These are phyloP conservation scores for Saxidomus purpurata DNA, from an alignment of 1,140 invertebrate genomes.

Conservation along the genomic window DNA sequence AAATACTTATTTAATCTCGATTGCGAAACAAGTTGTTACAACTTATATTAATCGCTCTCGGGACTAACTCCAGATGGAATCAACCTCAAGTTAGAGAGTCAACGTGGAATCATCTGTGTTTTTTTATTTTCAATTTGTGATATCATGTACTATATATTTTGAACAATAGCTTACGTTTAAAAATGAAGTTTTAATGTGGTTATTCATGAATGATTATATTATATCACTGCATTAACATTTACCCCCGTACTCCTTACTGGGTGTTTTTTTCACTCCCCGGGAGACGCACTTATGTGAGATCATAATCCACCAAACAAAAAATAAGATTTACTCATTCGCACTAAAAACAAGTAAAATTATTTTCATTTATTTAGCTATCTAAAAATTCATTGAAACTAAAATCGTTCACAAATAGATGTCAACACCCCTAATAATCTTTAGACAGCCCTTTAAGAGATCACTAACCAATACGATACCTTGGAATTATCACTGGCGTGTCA, in stretches of 20 bases:
- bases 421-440: constrained; percentile 36
- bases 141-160: too few relatives aligned
- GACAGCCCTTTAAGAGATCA: neutral
- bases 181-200: too few relatives aligned
- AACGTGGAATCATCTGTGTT: too few relatives aligned
- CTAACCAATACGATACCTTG: constrained; percentile 12
- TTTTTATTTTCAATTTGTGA: too few relatives aligned
- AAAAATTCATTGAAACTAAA: constrained; percentile 1
- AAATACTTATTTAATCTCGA: too few relatives aligned
- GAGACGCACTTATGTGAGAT: neutral
- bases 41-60: too few relatives aligned
- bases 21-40: too few relatives aligned
- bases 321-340: constrained; percentile 5
- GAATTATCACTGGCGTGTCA: neutral
- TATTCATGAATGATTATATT: too few relatives aligned
- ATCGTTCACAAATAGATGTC: constrained; percentile 13
- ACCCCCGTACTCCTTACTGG: neutral
- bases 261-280: neutral
- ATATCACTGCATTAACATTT: neutral
- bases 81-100: too few relatives aligned
- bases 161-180: too few relatives aligned
- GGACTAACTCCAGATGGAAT: too few relatives aligned
- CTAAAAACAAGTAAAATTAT: neutral
- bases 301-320: neutral
- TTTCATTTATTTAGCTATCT: neutral